Evolutionary conservation across 2,113 vertebrate genomes (phyloP), one percentile per base, ranked within the genome.

Genomic region (Tenrec ecaudatus): DNA sequence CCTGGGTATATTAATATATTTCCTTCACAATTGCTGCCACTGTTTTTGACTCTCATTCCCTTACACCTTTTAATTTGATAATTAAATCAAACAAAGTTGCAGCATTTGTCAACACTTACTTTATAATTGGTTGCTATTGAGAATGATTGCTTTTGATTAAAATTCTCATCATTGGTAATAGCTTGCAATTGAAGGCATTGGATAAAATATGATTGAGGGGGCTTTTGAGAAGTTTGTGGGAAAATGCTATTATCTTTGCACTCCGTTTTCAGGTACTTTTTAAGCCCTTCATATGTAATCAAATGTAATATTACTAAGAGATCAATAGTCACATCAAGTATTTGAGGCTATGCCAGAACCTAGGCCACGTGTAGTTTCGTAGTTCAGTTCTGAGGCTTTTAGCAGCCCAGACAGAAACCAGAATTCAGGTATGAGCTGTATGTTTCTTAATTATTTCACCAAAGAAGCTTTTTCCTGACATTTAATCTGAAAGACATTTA

Each of bases 141-240:
- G 86, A 92, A 36, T 31, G 82, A 33, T 89, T 60, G 73, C 60
- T 77, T 93, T 94, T 87, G 31, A 82, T 91, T 94, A 80, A 20
- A 33, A 58, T 3, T 85, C 80, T 23, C 31, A 9, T 82, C 73
- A 79, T 25, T 53, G 9, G 47, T 53, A 53, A 53, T 53, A 53
- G 36, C 53, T 31, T 90, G 62, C 43, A 57, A 90, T 58, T 78
- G 73, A 93, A 93, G 33, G 16, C 83, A 20, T 60, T 86, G 88
- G 58, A 78, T 86, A 27, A 90, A 89, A 85, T n/a, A 38, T 19
- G 8, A 38, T 22, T 53, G 47, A 12, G 47, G 47, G 47, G 47
- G 47, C 47, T 53, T 53, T 53, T 53, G 47, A 53, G 47, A 53
- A 53, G 47, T 53, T 53, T 53, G 47, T 53, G 47, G 47, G 9